Base-by-base conservation (phyloP, 2,797 vertebrate genomes). In the Smutsia temminckii region DNA sequence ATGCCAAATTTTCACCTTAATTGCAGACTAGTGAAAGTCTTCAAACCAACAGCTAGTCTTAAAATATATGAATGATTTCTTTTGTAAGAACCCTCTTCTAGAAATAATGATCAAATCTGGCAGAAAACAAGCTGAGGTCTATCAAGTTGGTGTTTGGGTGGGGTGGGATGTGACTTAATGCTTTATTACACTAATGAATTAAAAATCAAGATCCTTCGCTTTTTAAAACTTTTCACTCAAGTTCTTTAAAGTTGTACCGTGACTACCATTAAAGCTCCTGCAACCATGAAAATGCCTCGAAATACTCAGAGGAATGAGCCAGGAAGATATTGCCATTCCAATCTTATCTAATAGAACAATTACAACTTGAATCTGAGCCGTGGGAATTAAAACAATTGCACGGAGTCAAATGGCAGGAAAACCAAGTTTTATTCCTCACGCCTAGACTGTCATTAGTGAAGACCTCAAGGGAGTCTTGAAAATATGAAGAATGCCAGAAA, bases 1-100 rank as follows among this genome's bases (percentile, higher is more conserved):
- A 46, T 79, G 32, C 37, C 53, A 84, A 6, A 61, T 91, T 83
- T 94, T 92, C 32, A 55, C 63, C 27, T 75, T 86, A 51, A 79
- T 91, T 57, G 32, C 9, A 74, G 66, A 85, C 27, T 42, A 66
- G 89, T 84, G 64, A 96, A 96, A 94, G 21, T 13, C 37, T 79
- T 86, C 61, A 90, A 74, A 37, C 87, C 61, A 57, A n/a, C 23
- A 91, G 61, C 53, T 72, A 61, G n/a, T 78, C 89, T 89, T 84
- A 89, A 94, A 94, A 86, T 57, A 59, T 23, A 5, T 75, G n/a
- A 85, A 34, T 88, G 53, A 49, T 66, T 91, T 81, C 61, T 77
- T 89, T 86, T 32, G 1, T 21, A 85, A 71, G 16, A n/a, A 53
- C 16, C 59, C 8, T 14, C 2, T 83, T 89, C 59, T 89, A 75